Base-by-base conservation (phyloP, 2,888 invertebrate species). In the Furcula furcula region DNA sequence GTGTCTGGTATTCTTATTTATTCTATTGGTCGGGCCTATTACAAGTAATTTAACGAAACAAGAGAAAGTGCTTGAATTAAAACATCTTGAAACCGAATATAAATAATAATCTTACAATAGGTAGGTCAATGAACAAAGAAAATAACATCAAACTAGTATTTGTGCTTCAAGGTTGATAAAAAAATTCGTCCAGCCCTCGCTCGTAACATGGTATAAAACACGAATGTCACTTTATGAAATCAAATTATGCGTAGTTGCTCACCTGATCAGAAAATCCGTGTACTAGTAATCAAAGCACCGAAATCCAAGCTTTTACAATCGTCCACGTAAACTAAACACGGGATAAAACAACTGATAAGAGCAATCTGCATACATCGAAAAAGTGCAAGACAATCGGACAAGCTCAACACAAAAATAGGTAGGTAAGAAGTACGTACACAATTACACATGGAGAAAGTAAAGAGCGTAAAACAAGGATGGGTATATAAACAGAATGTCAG, bases 111-210 rank as follows among this genome's bases (percentile, higher is more conserved):
- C n/a, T n/a, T n/a, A n/a, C n/a, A n/a, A n/a, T n/a, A n/a, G n/a
- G n/a, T n/a, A n/a, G n/a, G n/a, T n/a, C 20, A 2, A 26, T 28
- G 70, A 76, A 80, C 80, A 80, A 80, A 80, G 80, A 73, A 77
- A 65, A 48, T 55, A 53, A 49, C 40, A 51, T 54, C 47, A 57
- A 68, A 71, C 62, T 58, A 48, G 59, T 64, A 68, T 67, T 72
- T 61, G 51, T 62, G 53, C 59, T 66, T 79, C 86, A 87, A 86
- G 86, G 86, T 82, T 86, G 79, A 72, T 74, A 70, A 74, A 76
- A 79, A 66, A 70, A 78, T 77, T n/a, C 72, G 68, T 62, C 56
- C 53, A 63, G 46, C 48, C 53, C 26, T n/a, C n/a, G n/a, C n/a
- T n/a, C n/a, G 43, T 52, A 52, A 46, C 46, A 49, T 41, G 46